Base-by-base conservation (phyloP, 2,113 vertebrate species). In the Hystrix brachyura region DNA sequence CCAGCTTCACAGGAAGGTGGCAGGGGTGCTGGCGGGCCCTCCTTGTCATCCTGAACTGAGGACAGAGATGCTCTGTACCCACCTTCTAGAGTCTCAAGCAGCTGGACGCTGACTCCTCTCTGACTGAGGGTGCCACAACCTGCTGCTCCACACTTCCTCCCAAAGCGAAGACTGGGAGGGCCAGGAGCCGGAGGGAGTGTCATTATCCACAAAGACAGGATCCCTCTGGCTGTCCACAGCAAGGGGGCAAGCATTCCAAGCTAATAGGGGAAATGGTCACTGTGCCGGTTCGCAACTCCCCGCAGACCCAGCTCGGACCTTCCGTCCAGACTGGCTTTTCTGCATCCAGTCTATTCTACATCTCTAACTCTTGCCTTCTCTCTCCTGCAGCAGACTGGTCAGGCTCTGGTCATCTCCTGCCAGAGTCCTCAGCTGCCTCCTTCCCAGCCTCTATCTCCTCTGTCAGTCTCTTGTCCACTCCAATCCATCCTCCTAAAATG, bases 71-170 rank as follows among this genome's bases (percentile, higher is more conserved):
- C 32, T 72, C 19, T 0, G 34, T 46, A 8, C 48, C n/a, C 43
- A 3, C 6, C 12, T n/a, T 90, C 81, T 57, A 72, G 59, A 97
- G 79, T 97, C 94, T 95, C 60, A 43, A 62, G 71, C 38, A 78
- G 43, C 90, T 74, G 34, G 65, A 59, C 1, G 1, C 14, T 1
- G 0, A 19, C 69, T 94, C 15, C 78, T 67, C 57, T 8, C 62
- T 55, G 64, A 53, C 69, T 51, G 59, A 65, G 43, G 55, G n/a
- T 84, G 38, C 59, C 25, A 27, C 23, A 59, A 92, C 48, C 60
- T 72, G 78, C 74, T 91, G 38, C 64, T 64, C 91, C 19, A 46
- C 71, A 21, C 4, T 78, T 62, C 65, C 15, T 74, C 86, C 67
- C 64, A 59, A 93, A 65, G 19, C 51, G 21, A 55, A 32, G 57